A percentile compares a stretch with the other conserved stretches of the same genome.
phyloP scores from a whole-genome alignment of 92 coral and sea anemone species.

The Epizoanthus stellaris region DNA sequence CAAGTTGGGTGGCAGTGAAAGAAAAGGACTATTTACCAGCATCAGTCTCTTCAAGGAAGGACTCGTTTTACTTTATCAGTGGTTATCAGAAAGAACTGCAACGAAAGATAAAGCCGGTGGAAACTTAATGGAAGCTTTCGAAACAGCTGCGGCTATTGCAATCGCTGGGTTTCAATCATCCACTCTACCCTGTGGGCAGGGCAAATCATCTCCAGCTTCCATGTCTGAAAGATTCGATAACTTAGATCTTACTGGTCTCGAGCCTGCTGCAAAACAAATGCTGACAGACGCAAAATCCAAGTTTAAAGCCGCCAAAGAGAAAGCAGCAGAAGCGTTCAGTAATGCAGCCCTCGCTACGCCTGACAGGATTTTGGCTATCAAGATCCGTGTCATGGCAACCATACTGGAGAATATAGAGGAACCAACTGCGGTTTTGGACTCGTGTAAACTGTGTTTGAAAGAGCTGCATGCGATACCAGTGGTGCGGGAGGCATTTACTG shows the following conservation, averaged over 20 bases:
- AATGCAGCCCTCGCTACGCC: not conserved
- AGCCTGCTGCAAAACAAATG: slow-evolving; percentile 8
- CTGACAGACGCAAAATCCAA: slow-evolving; percentile 14
- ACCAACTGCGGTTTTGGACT: slow-evolving; percentile 7
- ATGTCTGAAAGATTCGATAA: slow-evolving; percentile 6
- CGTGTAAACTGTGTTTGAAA: slow-evolving; percentile 14
- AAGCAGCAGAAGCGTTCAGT: not conserved
- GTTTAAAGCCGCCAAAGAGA: slow-evolving; percentile 22
- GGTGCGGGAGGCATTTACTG: slow-evolving; percentile 34
- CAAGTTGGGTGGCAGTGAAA: slow-evolving; percentile 27
- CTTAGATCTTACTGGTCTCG: not conserved
- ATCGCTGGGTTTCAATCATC: not conserved
- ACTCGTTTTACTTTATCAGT: slow-evolving; percentile 6
- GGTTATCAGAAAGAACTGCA: not conserved
- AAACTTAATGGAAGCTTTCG: slow-evolving; percentile 10
- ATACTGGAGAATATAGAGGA: slow-evolving; percentile 11
- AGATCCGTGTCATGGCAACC: slow-evolving; percentile 36
- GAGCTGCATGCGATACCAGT: slow-evolving; percentile 29
- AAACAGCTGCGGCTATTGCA: slow-evolving; percentile 22
- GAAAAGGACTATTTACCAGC: slow-evolving; percentile 14
- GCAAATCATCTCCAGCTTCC: not conserved
- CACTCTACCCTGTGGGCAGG: too few relatives aligned
- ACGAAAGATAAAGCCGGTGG: not conserved
- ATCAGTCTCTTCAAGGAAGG: slow-evolving; percentile 39
- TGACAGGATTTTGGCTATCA: not conserved